phyloP scores from a whole-genome alignment of 2,888 invertebrate genomes.

The Danaus chrysippus region DNA sequence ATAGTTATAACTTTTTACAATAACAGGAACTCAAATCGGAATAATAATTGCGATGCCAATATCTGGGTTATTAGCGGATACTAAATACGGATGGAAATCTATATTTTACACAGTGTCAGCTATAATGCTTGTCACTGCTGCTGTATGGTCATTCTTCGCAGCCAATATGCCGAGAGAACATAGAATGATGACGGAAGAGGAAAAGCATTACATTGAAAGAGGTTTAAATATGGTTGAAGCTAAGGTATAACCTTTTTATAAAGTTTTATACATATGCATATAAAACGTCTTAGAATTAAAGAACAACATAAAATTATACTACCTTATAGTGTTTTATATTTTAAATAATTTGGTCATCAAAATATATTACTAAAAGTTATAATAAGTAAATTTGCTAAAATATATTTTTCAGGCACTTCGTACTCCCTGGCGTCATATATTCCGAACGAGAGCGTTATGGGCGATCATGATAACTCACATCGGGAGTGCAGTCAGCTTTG shows the following conservation, averaged over 20 bases:
- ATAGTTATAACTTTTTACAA: background rate
- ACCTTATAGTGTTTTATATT: too few species aligned
- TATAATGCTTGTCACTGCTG: constrained; percentile 74
- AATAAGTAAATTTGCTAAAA: too few species aligned
- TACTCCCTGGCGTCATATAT: constrained; percentile 82
- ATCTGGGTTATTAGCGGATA: constrained; percentile 81
- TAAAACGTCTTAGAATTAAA: background rate
- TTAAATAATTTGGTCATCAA: too few species aligned
- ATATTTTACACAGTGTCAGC: constrained; percentile 82
- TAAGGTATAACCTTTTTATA: constrained; percentile 18
- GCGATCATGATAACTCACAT: constrained; percentile 78
- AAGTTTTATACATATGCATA: constrained; percentile 6
- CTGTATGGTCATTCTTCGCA: constrained; percentile 76
- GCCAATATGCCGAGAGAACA: constrained; percentile 80
- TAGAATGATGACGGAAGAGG: constrained; percentile 73
- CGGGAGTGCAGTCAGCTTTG: constrained; percentile 82
- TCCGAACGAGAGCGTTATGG: constrained; percentile 80
- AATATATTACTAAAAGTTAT: too few species aligned
- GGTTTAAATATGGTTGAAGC: constrained; percentile 55
- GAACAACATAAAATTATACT: too few species aligned
- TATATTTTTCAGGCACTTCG: constrained; percentile 43
- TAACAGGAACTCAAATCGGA: constrained; percentile 82
- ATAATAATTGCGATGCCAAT: constrained; percentile 83
- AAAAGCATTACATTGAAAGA: constrained; percentile 79
- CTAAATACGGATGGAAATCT: constrained; percentile 81